These are phyloP conservation scores for Carettochelys insculpta DNA, from an alignment of 2,113 vertebrate genomes.

Conservation along the genomic window DNA sequence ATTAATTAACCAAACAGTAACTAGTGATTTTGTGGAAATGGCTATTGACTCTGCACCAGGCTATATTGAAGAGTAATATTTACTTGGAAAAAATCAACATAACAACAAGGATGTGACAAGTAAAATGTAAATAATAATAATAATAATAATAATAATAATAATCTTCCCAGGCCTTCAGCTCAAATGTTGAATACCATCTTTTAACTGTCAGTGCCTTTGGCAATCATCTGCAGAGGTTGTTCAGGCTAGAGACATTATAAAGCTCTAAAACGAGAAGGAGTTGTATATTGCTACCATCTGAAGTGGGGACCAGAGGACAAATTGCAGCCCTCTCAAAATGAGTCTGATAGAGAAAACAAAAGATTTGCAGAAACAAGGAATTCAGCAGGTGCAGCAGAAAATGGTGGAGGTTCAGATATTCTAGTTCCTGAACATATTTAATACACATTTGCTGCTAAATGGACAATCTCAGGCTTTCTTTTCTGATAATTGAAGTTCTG, in stretches of 20 bases:
- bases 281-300: neutral
- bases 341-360: neutral
- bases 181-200: neutral
- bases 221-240: neutral
- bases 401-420: accelerated
- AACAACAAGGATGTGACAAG: neutral
- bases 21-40: slow-evolving; percentile 4
- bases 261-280: neutral
- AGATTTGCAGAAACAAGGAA: neutral
- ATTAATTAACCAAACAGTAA: slow-evolving; percentile 28
- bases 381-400: neutral
- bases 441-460: neutral
- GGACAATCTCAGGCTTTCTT: neutral
- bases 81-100: slow-evolving; percentile 25
- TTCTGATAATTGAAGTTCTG: neutral
- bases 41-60: neutral
- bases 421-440: neutral
- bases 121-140: neutral
- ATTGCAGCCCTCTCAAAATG: neutral
- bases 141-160: no score
- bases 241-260: neutral
- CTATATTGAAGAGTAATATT: slow-evolving; percentile 24
- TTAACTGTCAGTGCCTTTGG: neutral
- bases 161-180: neutral
- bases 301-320: neutral